Percentiles rank a stretch among this genome's conserved stretches.
These are phyloP conservation scores for Megaceryle alcyon DNA, from an alignment of 2,797 vertebrate species.

Conservation along the genomic window DNA sequence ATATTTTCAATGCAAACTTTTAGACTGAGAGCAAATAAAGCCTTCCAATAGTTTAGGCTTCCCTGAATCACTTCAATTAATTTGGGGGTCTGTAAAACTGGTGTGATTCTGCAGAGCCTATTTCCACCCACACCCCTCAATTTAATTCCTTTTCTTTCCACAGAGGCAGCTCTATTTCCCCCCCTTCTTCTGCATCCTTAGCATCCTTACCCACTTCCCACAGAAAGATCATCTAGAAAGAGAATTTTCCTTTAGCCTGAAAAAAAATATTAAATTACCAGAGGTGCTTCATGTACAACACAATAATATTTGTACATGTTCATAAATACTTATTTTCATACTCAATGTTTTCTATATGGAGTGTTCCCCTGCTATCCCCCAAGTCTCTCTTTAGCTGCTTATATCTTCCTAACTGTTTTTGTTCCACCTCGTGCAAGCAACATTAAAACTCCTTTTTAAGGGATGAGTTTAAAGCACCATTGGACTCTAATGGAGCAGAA, in stretches of 20 bases:
- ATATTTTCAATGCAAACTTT: slow-evolving; percentile 10
- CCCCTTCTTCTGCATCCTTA: background rate
- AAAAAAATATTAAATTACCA: background rate
- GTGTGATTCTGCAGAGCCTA: background rate
- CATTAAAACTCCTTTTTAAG: background rate
- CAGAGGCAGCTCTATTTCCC: background rate
- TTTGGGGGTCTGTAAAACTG: background rate
- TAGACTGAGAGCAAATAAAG: background rate
- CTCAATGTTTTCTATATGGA: background rate
- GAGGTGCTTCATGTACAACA: background rate
- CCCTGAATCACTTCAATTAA: background rate
- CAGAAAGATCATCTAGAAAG: background rate
- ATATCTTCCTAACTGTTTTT: background rate
- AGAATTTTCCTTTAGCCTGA: background rate
- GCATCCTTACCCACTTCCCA: background rate
- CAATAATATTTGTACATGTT: slow-evolving; percentile 7
- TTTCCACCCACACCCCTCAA: background rate
- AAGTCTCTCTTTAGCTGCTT: background rate
- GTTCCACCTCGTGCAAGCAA: background rate
- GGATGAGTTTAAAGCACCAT: background rate
- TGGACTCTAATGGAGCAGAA: slow-evolving; percentile 7
- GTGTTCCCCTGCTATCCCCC: background rate
- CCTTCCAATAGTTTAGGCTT: background rate
- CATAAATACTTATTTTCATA: background rate
- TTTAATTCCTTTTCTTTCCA: slow-evolving; percentile 1